phyloP scores from a whole-genome alignment of 2,888 invertebrate genomes.

The Lithophane ornitopus region DNA sequence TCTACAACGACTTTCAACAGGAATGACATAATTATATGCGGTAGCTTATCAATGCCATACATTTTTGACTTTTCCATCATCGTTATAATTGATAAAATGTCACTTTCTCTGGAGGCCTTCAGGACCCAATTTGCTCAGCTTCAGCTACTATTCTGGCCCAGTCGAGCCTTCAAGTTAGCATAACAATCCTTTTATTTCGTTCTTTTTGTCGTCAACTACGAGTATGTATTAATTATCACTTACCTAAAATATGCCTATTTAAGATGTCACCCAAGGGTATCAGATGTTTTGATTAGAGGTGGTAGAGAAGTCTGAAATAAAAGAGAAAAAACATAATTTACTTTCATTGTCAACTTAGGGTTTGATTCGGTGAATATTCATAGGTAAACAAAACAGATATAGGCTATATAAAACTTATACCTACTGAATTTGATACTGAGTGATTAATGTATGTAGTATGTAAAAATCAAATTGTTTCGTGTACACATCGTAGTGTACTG shows the following conservation, averaged over 20 bases:
- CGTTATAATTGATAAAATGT: no score
- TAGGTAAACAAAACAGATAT: neutral
- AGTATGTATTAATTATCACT: conserved; percentile 28
- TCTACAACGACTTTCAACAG: no score
- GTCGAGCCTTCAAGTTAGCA: neutral
- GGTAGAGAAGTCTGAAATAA: conserved; percentile 56
- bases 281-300: conserved; percentile 53
- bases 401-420: neutral
- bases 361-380: neutral
- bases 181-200: no score
- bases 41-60: neutral
- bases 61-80: neutral
- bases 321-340: conserved; percentile 1
- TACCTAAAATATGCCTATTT: conserved; percentile 65
- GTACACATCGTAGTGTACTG: neutral
- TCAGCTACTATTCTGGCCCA: neutral
- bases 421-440: no score
- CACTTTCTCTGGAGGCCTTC: neutral
- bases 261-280: conserved; percentile 56
- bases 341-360: neutral
- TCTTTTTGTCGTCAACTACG: neutral
- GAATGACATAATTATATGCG: neutral
- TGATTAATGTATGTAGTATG: neutral
- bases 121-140: neutral
- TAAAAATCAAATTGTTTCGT: neutral